Percentiles rank a stretch among this genome's conserved stretches.
Evolutionary conservation across 2,888 invertebrate species (phyloP).

Genomic region (Strigamia transsilvanica): DNA sequence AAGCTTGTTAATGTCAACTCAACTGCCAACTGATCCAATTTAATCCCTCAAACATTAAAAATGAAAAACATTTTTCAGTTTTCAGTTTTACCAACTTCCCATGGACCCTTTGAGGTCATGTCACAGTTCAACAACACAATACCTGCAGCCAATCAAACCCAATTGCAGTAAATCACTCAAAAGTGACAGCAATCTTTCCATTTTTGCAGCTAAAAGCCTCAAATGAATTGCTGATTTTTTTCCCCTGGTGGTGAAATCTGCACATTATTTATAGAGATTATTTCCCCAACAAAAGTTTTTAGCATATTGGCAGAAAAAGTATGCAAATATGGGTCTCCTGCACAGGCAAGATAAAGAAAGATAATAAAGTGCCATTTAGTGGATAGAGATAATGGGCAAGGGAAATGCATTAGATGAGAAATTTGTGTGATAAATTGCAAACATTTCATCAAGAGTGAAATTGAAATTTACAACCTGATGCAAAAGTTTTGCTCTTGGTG

Average conservation of each 20-base stretch:
- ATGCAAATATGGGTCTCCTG: constrained; percentile 37
- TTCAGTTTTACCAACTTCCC: too few relatives aligned
- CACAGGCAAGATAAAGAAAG: constrained; percentile 29
- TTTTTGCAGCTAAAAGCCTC: too few relatives aligned
- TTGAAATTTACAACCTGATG: constrained; percentile 18
- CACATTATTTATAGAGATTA: constrained; percentile 30
- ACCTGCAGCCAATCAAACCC: too few relatives aligned
- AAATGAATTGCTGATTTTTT: too few relatives aligned
- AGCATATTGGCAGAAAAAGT: constrained; percentile 26
- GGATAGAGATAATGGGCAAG: constrained; percentile 11
- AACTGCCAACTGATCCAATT: background rate
- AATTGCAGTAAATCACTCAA: too few relatives aligned
- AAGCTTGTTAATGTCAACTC: too few relatives aligned
- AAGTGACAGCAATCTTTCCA: too few relatives aligned
- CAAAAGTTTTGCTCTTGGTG: background rate
- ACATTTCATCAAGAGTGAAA: background rate
- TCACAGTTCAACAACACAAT: too few relatives aligned
- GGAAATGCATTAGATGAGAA: constrained; percentile 31
- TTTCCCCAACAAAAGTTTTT: constrained; percentile 22
- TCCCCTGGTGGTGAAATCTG: background rate
- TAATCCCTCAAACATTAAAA: too few relatives aligned
- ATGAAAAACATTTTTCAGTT: too few relatives aligned
- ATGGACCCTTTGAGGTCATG: too few relatives aligned
- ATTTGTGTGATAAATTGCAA: constrained; percentile 5
- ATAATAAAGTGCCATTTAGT: constrained; percentile 34